Percentiles rank a stretch among this genome's conserved stretches.
Conservation (phyloP, 2,113 vertebrate species). For the Spilogale gracilis region DNA sequence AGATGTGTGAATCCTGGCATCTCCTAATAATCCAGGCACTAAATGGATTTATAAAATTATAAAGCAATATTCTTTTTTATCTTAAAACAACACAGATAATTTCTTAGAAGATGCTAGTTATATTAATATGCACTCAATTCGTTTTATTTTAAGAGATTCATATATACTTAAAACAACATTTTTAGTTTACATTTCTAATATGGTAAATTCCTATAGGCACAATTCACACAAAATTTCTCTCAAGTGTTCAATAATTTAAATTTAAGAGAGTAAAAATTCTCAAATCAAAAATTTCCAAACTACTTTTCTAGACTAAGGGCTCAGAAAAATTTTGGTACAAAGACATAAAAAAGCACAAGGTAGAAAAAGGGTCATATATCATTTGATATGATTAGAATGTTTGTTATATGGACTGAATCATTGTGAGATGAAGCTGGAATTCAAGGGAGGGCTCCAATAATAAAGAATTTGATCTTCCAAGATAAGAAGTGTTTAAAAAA, state of each 20-base stretch:
- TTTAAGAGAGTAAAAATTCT: not conserved
- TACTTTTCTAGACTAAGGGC: not conserved
- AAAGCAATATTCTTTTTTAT: not conserved
- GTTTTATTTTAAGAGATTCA: not conserved
- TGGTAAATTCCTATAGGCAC: not conserved
- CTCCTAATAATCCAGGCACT: not conserved
- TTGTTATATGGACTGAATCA: not conserved
- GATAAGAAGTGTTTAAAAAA: not conserved
- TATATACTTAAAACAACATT: not conserved
- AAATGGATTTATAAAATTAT: not conserved
- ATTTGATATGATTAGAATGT: not conserved
- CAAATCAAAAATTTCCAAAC: conserved; percentile 6
- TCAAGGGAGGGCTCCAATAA: not conserved
- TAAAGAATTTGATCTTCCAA: not conserved
- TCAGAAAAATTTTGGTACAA: not conserved
- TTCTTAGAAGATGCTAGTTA: not conserved
- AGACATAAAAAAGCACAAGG: not conserved
- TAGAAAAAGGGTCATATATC: not conserved
- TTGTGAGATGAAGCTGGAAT: not conserved
- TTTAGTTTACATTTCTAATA: not conserved
- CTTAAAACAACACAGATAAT: not conserved
- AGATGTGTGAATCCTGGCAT: not conserved
- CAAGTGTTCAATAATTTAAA: not conserved
- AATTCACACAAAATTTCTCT: not conserved
- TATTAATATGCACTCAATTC: not conserved